These are phyloP conservation scores for Poeciliopsis occidentalis DNA, from an alignment of 2,113 vertebrate species.

Conservation along the genomic window DNA sequence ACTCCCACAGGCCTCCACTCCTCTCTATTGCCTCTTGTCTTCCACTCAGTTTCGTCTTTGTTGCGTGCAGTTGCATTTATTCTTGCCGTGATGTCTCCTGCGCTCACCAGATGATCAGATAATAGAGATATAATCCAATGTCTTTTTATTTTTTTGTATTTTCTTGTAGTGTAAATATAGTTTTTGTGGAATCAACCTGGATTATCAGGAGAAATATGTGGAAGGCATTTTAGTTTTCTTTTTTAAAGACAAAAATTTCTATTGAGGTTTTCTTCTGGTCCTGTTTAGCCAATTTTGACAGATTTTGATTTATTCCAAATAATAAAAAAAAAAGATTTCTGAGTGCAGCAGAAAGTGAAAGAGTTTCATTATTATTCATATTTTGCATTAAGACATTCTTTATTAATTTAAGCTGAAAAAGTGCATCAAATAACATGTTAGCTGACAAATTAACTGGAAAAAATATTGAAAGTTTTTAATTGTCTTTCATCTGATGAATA, in stretches of 20 bases:
- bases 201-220: background rate
- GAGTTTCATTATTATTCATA: background rate
- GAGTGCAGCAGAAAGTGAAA: background rate
- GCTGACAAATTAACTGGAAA: background rate
- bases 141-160: background rate
- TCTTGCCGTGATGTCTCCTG: constrained; percentile 11
- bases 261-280: background rate
- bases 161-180: background rate
- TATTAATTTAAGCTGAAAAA: background rate
- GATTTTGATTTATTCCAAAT: background rate
- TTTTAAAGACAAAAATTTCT: background rate
- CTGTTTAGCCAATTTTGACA: background rate
- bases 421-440: background rate
- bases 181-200: background rate
- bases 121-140: background rate
- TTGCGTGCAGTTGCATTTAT: background rate
- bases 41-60: constrained; percentile 16
- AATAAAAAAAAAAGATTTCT: background rate
- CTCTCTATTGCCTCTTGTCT: constrained; percentile 31
- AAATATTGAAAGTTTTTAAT: background rate
- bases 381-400: background rate
- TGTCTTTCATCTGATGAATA: no score
- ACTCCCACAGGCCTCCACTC: constrained; percentile 56
- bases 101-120: background rate
- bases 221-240: background rate